These are phyloP conservation scores for Antheraea assamensis DNA, from an alignment of 2,888 invertebrate species.

Conservation along the genomic window DNA sequence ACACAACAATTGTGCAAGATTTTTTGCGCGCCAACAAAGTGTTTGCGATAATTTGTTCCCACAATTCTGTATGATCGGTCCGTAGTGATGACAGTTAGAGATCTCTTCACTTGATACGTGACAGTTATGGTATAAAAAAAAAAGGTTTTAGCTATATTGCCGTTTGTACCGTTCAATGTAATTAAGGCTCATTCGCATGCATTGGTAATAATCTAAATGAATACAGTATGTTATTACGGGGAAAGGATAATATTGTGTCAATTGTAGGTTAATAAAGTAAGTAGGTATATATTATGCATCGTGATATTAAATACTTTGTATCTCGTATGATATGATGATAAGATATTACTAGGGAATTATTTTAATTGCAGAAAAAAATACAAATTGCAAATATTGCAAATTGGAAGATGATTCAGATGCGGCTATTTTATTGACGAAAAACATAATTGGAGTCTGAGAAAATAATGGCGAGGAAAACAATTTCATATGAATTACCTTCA, in stretches of 20 bases:
- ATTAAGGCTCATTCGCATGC: conserved; percentile 25
- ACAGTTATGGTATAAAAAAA: conserved; percentile 60
- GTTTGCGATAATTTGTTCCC: conserved; percentile 82
- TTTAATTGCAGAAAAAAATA: neutral
- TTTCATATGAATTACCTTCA: neutral
- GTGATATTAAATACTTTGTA: neutral
- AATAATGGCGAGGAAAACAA: neutral
- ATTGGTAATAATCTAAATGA: conserved; percentile 22
- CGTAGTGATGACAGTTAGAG: conserved; percentile 77
- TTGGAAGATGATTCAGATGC: neutral
- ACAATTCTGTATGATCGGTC: conserved; percentile 61
- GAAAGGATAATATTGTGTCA: neutral
- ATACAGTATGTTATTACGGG: neutral
- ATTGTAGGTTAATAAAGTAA: neutral
- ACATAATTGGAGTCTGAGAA: neutral
- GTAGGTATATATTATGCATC: neutral
- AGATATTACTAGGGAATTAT: neutral
- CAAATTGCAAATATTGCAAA: too few species aligned
- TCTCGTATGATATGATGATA: too few species aligned
- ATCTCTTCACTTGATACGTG: conserved; percentile 55
- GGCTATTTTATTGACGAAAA: neutral
- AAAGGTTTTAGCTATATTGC: conserved; percentile 28
- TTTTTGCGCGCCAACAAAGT: conserved; percentile 68
- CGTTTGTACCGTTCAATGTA: conserved; percentile 33
- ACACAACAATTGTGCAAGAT: conserved; percentile 65